Percentiles rank a stretch among this genome's conserved stretches.
Evolutionary conservation across 2,113 vertebrate genomes (phyloP).

Genomic region (Gasterosteus aculeatus): DNA sequence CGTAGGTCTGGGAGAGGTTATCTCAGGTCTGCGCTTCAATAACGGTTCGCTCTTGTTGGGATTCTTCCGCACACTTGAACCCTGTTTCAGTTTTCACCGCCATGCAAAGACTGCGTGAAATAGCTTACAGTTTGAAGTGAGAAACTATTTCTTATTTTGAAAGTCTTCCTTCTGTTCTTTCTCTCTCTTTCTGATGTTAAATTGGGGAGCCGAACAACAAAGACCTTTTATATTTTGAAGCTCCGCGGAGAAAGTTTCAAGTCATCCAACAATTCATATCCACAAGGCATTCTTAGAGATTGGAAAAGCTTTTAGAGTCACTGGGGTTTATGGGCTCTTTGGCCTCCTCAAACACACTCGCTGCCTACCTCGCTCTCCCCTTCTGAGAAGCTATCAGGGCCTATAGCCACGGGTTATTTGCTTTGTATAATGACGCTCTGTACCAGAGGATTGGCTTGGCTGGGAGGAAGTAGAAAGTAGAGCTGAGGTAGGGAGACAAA

Average conservation of each 20-base stretch:
- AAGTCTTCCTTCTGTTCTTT: conserved; percentile 15
- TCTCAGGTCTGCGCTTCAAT: conserved; percentile 19
- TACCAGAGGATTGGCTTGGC: conserved; percentile 65
- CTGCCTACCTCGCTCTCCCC: conserved; percentile 37
- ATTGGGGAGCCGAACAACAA: conserved; percentile 50
- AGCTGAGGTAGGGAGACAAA: conserved; percentile 25
- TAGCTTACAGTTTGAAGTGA: conserved; percentile 30
- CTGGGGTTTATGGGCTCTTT: conserved; percentile 52
- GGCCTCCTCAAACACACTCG: conserved; percentile 19
- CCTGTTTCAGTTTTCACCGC: conserved; percentile 32
- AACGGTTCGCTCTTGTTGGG: conserved; percentile 45
- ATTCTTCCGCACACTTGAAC: conserved; percentile 36
- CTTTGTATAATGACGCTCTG: conserved; percentile 57
- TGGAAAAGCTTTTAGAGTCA: conserved; percentile 60
- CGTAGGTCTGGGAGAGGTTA: conserved; percentile 45
- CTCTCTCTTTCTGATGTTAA: conserved; percentile 26
- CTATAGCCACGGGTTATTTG: conserved; percentile 65
- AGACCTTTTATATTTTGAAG: conserved; percentile 53
- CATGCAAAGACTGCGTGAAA: conserved; percentile 1
- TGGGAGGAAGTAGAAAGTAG: conserved; percentile 40
- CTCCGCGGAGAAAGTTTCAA: conserved; percentile 55
- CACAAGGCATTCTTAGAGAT: conserved; percentile 59
- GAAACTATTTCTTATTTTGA: neutral
- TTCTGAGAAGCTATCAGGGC: conserved; percentile 51
- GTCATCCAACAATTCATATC: conserved; percentile 66